Base-by-base conservation (phyloP, 92 coral and sea anemone species). In the Nematostella vectensis region DNA sequence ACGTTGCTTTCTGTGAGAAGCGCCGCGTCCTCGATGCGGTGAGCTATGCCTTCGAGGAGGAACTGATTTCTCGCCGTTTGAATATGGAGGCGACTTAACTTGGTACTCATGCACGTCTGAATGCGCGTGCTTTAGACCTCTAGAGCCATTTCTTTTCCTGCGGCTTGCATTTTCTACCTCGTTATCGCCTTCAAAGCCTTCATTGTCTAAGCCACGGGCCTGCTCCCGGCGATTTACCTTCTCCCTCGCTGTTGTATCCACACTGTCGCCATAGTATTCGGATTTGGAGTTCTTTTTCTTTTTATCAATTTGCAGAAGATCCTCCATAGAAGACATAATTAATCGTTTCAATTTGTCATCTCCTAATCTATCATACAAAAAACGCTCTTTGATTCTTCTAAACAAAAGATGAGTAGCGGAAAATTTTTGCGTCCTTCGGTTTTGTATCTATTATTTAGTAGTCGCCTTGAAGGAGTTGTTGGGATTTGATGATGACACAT, bases 1-100 rank as follows among this genome's bases (percentile, higher is more conserved):
- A 8, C 77, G 54, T 47, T 59, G 65, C 47, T 43, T 45, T 36
- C 9, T 8, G 9, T 8, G 9, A 8, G 42, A 15, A 8, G 8
- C 9, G 8, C 42, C 15, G 8, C 42, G 8, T 15, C 15, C 9
- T 8, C 8, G 8, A 15, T 15, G 42, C 42, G 42, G 42, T 36
- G 42, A 36, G 15, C 42, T 36, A 15, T 36, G 42, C 42, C 42
- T 36, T 8, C 42, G 42, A 8, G 42, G 9, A 8, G 15, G 8
- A 36, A 36, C 42, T 8, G 42, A 15, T 36, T 8, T 36, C 8
- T 36, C 15, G 15, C 9, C 42, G 9, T 15, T 36, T 15, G 8
- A 15, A 36, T 36, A 36, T 36, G 42, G 42, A 36, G 15, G 15
- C 42, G 8, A 8, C 15, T 15, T 36, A 8, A 8, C 42, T 15